Percentiles rank a stretch among this genome's conserved stretches.
These are phyloP conservation scores for Steinernema feltiae DNA, from an alignment of 1,140 invertebrate species.

Conservation along the genomic window DNA sequence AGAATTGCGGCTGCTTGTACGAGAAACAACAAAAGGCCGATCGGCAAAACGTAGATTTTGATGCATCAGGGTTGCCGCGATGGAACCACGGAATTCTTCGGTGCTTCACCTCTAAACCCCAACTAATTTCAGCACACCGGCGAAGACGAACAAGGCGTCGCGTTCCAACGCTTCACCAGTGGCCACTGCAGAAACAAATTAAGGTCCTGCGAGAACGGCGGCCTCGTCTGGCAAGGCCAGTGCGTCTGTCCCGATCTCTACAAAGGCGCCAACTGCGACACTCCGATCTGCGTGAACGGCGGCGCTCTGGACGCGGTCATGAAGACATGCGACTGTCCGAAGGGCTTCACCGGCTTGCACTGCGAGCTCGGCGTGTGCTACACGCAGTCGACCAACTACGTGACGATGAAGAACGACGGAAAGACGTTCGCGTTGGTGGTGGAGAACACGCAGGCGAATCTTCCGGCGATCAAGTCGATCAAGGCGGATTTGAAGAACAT, in stretches of 20 bases:
- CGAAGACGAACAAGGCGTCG: conserved; percentile 33
- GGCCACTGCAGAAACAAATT: conserved; percentile 22
- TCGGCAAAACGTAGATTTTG: too few relatives aligned
- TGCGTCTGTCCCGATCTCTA: not conserved
- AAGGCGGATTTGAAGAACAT: not conserved
- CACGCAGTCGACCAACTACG: not conserved
- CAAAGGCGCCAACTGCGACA: not conserved
- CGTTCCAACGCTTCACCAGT: conserved; percentile 34
- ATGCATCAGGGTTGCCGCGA: too few relatives aligned
- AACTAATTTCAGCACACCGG: conserved; percentile 30
- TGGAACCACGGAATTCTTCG: too few relatives aligned
- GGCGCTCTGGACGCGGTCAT: not conserved
- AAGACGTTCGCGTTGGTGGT: conserved; percentile 10
- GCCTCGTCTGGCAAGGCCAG: not conserved
- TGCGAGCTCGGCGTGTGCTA: conserved; percentile 25
- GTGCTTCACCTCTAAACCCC: too few relatives aligned
- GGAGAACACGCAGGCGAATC: not conserved
- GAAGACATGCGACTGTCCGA: conserved; percentile 20
- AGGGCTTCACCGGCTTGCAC: conserved; percentile 29
- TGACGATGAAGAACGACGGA: not conserved
- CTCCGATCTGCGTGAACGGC: conserved; percentile 4
- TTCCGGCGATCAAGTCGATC: not conserved
- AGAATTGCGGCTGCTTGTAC: too few relatives aligned
- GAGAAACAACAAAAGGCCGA: too few relatives aligned
- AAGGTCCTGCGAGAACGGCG: not conserved